These are phyloP conservation scores for Antheraea mylitta DNA, from an alignment of 1,140 invertebrate genomes.

Conservation along the genomic window DNA sequence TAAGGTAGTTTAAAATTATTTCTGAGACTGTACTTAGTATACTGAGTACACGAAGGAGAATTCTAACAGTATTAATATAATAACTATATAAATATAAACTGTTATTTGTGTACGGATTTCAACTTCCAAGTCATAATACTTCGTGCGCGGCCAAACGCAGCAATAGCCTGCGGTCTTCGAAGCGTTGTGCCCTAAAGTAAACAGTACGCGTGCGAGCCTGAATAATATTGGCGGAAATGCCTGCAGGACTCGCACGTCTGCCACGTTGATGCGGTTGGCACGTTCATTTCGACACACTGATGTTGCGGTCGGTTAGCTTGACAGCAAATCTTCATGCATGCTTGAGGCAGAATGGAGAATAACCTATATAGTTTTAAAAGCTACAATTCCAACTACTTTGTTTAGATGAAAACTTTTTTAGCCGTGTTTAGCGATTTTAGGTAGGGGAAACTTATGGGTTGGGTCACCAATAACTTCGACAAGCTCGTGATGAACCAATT, in stretches of 20 bases:
- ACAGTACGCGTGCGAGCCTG: conserved; percentile 6
- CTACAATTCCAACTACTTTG: too few relatives aligned
- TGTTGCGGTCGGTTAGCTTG: neutral
- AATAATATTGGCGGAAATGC: conserved; percentile 26
- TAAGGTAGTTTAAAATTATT: too few relatives aligned
- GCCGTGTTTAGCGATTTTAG: too few relatives aligned
- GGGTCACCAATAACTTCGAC: too few relatives aligned
- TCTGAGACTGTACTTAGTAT: too few relatives aligned
- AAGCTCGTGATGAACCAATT: too few relatives aligned
- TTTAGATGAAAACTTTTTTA: too few relatives aligned
- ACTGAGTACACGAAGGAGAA: too few relatives aligned
- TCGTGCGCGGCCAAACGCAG: neutral
- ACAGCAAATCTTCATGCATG: neutral
- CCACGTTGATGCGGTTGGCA: conserved; percentile 17
- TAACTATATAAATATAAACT: neutral
- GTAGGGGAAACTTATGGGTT: too few relatives aligned
- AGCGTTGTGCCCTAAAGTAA: neutral
- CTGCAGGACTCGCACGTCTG: conserved; percentile 19
- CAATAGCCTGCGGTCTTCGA: neutral
- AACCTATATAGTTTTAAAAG: too few relatives aligned
- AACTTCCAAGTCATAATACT: neutral
- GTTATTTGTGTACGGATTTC: neutral
- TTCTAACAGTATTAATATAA: neutral
- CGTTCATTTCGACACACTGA: conserved; percentile 15
- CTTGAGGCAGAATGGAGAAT: neutral